Percentiles rank a stretch among this genome's conserved stretches.
Conservation (phyloP, 1,140 invertebrate genomes). For the Homarus americanus region DNA sequence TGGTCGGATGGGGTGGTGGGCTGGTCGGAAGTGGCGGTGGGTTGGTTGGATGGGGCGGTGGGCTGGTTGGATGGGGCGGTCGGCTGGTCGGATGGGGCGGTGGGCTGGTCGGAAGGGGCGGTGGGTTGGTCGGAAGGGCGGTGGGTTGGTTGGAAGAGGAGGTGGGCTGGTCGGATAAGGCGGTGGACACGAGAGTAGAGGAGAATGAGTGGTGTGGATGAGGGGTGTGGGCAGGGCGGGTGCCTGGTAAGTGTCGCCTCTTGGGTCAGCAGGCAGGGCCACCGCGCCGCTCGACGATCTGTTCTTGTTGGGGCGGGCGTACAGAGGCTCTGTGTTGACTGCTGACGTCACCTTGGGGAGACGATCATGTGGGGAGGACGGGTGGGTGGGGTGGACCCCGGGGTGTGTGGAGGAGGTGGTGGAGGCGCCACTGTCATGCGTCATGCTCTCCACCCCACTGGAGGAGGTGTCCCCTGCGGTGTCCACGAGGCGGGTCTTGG, state of each 20-base stretch:
- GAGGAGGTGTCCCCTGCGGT: slow-evolving; percentile 47
- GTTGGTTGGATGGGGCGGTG: background rate
- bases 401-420: slow-evolving; percentile 29
- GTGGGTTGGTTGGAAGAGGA: background rate
- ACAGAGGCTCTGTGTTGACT: slow-evolving; percentile 34
- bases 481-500: slow-evolving; percentile 5
- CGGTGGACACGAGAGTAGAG: background rate
- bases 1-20: slow-evolving; percentile 9
- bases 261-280: too few species aligned
- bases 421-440: slow-evolving; percentile 46
- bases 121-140: slow-evolving; percentile 26
- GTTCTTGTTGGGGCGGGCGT: slow-evolving; percentile 55
- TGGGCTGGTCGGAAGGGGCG: slow-evolving; percentile 11
- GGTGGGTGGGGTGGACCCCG: slow-evolving; percentile 12
- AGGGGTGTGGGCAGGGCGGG: background rate
- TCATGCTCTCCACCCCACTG: slow-evolving; percentile 60
- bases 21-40: slow-evolving; percentile 11
- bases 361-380: background rate
- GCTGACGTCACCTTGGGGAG: background rate
- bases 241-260: background rate
- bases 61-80: background rate
- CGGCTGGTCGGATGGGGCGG: background rate
- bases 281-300: too few species aligned
- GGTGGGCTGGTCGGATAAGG: background rate
- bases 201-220: slow-evolving; percentile 8